Evolutionary conservation across 2,888 invertebrate genomes (phyloP).

Genomic region (Callosobruchus maculatus): DNA sequence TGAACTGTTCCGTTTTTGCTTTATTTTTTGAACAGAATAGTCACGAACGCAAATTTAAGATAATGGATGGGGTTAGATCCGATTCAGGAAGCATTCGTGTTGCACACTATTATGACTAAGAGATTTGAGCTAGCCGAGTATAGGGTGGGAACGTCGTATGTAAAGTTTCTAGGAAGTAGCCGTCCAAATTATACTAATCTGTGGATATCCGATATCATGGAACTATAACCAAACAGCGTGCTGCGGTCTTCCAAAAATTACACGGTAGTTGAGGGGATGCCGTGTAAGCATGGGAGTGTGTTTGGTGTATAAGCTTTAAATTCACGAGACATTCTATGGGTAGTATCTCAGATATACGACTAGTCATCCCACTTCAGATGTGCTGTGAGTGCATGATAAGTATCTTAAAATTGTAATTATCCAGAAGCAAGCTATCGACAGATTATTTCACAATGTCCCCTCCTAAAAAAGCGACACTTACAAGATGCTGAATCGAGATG

Average conservation of each 20-base stretch:
- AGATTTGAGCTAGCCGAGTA: slow-evolving; percentile 8
- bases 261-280: not conserved
- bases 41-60: slow-evolving; percentile 15
- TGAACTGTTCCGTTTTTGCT: not conserved
- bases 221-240: slow-evolving; percentile 1
- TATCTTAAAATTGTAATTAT: too few species aligned
- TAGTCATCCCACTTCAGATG: too few species aligned
- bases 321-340: too few species aligned
- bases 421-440: too few species aligned
- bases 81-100: slow-evolving; percentile 21
- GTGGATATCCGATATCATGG: slow-evolving; percentile 4
- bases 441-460: too few species aligned
- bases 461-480: too few species aligned
- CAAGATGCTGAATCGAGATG: too few species aligned
- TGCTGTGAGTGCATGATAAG: too few species aligned
- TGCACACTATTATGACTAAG: slow-evolving; percentile 13
- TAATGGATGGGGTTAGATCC: slow-evolving; percentile 13
- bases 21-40: slow-evolving; percentile 12
- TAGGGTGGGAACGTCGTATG: slow-evolving; percentile 22
- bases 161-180: slow-evolving; percentile 23
- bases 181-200: slow-evolving; percentile 12
- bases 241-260: not conserved
- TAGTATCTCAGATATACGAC: too few species aligned
- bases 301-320: too few species aligned
- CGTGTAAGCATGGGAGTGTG: not conserved